Evolutionary conservation across 2,797 vertebrate genomes (phyloP).

Genomic region (Notolabrus celidotus): DNA sequence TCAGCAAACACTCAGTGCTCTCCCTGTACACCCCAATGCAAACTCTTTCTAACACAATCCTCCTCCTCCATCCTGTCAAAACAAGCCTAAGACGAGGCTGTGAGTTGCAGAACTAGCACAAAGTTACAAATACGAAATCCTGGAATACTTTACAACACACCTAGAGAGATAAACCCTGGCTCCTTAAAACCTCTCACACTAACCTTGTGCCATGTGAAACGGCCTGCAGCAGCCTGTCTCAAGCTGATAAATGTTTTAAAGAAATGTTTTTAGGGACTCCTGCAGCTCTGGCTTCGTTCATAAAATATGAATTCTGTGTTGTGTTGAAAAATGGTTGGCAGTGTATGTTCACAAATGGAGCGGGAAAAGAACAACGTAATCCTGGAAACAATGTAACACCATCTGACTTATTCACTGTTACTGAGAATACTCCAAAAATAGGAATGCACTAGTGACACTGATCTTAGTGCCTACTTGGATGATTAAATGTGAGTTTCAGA

Average conservation of each 20-base stretch:
- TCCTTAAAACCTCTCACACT: not conserved
- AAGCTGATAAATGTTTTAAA: constrained; percentile 62
- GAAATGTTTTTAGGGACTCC: constrained; percentile 40
- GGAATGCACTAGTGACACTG: not conserved
- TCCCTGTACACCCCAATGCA: not conserved
- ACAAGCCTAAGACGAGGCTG: not conserved
- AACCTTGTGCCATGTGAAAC: constrained; percentile 7
- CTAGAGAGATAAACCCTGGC: constrained; percentile 6
- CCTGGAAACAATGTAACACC: constrained; percentile 25
- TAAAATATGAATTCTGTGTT: constrained; percentile 52
- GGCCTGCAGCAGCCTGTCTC: constrained; percentile 13
- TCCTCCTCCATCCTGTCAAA: not conserved
- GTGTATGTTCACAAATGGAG: constrained; percentile 7
- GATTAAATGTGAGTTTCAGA: not conserved
- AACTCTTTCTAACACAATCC: constrained; percentile 3
- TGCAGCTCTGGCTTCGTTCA: constrained; percentile 36
- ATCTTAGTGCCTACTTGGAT: not conserved
- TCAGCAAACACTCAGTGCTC: constrained; percentile 46
- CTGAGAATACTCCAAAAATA: constrained; percentile 3
- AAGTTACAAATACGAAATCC: not conserved
- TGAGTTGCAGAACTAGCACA: not conserved
- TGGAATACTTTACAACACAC: not conserved
- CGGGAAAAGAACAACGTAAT: constrained; percentile 26
- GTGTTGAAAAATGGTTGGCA: constrained; percentile 11
- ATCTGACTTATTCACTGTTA: constrained; percentile 43